Percentiles rank a stretch among this genome's conserved stretches.
phyloP scores from a whole-genome alignment of 1,140 invertebrate species.

The Charaxes varanes region DNA sequence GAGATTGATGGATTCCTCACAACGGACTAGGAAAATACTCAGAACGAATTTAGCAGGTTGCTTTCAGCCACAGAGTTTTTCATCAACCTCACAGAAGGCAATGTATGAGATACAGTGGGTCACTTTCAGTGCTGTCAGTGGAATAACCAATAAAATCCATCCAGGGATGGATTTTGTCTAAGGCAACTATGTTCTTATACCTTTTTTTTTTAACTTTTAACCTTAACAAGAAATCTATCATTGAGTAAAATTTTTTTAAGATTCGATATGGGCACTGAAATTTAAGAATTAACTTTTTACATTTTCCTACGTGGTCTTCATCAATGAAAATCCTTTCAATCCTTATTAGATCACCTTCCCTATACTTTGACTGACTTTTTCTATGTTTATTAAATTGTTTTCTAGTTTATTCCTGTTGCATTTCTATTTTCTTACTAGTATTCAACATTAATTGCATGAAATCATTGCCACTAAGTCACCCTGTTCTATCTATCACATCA shows the following conservation, averaged over 20 bases:
- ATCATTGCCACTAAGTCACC: not conserved
- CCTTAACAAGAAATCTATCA: conserved; percentile 6
- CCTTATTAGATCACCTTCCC: conserved; percentile 20
- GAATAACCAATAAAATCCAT: not conserved
- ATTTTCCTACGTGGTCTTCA: conserved; percentile 18
- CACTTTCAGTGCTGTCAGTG: too few relatives aligned
- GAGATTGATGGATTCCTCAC: too few relatives aligned
- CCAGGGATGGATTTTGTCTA: conserved; percentile 6
- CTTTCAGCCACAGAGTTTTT: too few relatives aligned
- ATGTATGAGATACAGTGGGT: too few relatives aligned
- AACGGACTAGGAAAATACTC: too few relatives aligned
- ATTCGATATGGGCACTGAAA: conserved; percentile 25
- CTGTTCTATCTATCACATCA: conserved; percentile 15
- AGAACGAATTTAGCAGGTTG: too few relatives aligned
- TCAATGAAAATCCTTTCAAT: conserved; percentile 21
- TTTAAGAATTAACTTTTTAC: conserved; percentile 24
- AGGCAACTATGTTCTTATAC: not conserved
- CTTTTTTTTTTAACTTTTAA: not conserved
- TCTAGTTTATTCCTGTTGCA: conserved; percentile 19
- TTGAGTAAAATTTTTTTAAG: conserved; percentile 18
- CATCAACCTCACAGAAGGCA: too few relatives aligned
- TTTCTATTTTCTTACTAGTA: conserved; percentile 14
- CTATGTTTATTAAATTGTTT: conserved; percentile 16
- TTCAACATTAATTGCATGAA: not conserved
- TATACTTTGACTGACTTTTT: conserved; percentile 13